Conservation (phyloP, 2,888 invertebrate species). For the Latrodectus hesperus region DNA sequence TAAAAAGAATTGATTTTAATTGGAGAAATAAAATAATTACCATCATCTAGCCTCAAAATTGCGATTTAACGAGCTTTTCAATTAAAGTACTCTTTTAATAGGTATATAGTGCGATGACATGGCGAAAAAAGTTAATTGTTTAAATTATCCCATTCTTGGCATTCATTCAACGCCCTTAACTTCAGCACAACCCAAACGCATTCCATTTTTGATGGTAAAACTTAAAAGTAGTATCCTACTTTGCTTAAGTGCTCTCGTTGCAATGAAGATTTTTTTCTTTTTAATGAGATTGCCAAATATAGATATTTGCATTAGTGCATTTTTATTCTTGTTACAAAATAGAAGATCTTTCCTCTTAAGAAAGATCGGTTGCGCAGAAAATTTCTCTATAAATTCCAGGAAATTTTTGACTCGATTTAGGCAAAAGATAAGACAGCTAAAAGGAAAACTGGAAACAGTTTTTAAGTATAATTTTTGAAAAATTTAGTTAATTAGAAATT, state of each 20-base stretch:
- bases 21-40: too few species aligned
- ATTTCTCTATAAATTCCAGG: too few species aligned
- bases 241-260: conserved; percentile 38
- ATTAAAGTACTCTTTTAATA: neutral
- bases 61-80: conserved; percentile 1
- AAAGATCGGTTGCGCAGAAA: too few species aligned
- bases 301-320: neutral
- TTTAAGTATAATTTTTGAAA: too few species aligned
- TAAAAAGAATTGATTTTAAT: too few species aligned
- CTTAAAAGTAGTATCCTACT: conserved; percentile 26
- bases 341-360: too few species aligned
- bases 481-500: too few species aligned
- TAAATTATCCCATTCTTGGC: neutral
- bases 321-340: conserved; percentile 18
- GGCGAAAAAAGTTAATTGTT: neutral
- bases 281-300: conserved; percentile 16
- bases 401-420: too few species aligned
- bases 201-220: conserved; percentile 27
- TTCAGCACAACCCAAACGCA: neutral
- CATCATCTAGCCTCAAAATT: neutral
- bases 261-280: conserved; percentile 32
- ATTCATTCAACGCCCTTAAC: neutral
- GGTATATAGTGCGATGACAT: neutral
- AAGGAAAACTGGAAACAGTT: too few species aligned
- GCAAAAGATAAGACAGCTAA: too few species aligned